Conservation (phyloP, 2,113 vertebrate genomes). For the Amblyornis subalaris region DNA sequence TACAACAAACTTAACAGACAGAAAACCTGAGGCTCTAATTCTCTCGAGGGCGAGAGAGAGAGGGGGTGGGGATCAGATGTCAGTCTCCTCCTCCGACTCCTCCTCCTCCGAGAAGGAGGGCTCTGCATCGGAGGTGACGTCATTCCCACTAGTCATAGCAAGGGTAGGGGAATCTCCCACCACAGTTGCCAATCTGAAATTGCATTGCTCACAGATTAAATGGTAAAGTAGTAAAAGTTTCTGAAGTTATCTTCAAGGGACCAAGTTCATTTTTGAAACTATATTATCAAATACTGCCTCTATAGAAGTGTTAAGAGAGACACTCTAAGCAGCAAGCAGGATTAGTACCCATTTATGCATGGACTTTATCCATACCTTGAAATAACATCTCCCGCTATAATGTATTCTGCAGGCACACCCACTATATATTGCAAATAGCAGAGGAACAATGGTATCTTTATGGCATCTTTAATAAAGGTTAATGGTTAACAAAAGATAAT, state of each 20-base stretch:
- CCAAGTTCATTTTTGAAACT: neutral
- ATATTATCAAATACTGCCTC: neutral
- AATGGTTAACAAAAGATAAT: slow-evolving; percentile 12
- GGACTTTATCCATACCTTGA: neutral
- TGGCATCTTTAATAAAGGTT: slow-evolving; percentile 15
- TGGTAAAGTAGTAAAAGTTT: neutral
- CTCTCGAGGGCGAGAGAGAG: too few relatives aligned
- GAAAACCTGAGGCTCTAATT: too few relatives aligned
- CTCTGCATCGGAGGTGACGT: too few relatives aligned
- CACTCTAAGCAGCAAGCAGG: neutral
- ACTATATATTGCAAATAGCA: neutral
- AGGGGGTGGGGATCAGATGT: too few relatives aligned
- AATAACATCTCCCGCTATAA: neutral
- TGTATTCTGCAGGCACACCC: neutral
- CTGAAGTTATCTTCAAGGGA: neutral
- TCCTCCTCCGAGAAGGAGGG: too few relatives aligned
- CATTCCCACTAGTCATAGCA: too few relatives aligned
- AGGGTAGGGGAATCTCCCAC: too few relatives aligned
- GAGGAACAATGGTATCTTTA: slow-evolving; percentile 1
- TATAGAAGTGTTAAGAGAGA: neutral
- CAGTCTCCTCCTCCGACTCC: too few relatives aligned
- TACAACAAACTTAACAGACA: too few relatives aligned
- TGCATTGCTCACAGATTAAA: neutral
- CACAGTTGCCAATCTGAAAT: too few relatives aligned
- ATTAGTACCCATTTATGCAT: neutral